A percentile compares a stretch with the other conserved stretches of the same genome.
Conservation (phyloP, 2,797 vertebrate species). For the Periparus ater region DNA sequence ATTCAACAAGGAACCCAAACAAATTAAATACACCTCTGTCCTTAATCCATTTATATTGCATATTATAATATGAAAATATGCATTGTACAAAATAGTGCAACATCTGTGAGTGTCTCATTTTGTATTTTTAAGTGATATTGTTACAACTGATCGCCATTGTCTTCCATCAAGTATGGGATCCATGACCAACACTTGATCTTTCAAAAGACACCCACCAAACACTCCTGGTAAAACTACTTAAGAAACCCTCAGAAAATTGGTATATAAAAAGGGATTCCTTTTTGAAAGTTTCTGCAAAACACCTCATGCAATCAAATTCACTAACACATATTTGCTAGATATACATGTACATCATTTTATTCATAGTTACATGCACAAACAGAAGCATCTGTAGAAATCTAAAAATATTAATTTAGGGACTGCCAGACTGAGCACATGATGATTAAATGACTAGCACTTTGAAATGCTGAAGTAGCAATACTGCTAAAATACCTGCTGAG, state of each 20-base stretch:
- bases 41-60: not conserved
- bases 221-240: not conserved
- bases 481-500: not conserved
- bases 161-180: not conserved
- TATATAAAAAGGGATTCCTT: not conserved
- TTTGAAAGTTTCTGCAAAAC: not conserved
- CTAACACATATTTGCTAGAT: not conserved
- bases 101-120: not conserved
- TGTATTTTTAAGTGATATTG: not conserved
- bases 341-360: not conserved
- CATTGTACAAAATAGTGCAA: not conserved
- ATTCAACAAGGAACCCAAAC: not conserved
- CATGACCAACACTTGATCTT: not conserved
- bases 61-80: not conserved
- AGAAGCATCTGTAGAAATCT: not conserved
- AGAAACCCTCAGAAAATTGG: not conserved
- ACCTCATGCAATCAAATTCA: not conserved
- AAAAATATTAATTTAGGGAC: not conserved
- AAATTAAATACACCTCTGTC: not conserved
- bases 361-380: not conserved
- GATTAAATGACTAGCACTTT: not conserved
- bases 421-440: not conserved
- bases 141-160: not conserved
- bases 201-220: not conserved
- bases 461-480: slow-evolving; percentile 7